Conservation (phyloP, 92 coral and sea anemone species). For the Epizoanthus stellaris region DNA sequence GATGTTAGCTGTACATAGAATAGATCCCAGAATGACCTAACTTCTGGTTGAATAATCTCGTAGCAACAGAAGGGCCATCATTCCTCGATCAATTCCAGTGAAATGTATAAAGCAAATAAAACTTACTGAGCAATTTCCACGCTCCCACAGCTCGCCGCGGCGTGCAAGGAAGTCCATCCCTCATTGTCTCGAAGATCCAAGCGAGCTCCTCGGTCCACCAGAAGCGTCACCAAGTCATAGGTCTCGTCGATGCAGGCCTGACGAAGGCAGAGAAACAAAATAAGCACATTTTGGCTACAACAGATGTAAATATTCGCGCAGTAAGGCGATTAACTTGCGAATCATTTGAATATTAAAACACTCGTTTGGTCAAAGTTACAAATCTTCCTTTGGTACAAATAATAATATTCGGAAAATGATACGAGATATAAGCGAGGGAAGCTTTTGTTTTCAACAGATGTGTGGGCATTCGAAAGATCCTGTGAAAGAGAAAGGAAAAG, state of each 20-base stretch:
- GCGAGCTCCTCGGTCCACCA: constrained; percentile 91
- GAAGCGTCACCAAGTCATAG: constrained; percentile 84
- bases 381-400: constrained; percentile 44
- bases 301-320: constrained; percentile 73
- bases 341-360: constrained; percentile 61
- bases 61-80: constrained; percentile 49
- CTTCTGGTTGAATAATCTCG: constrained; percentile 36
- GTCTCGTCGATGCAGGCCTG: constrained; percentile 99
- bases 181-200: constrained; percentile 96
- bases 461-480: background rate
- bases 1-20: constrained; percentile 58
- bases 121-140: constrained; percentile 99
- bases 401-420: constrained; percentile 39
- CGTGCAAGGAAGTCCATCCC: constrained; percentile 98
- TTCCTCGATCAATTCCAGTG: constrained; percentile 48
- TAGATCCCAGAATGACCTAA: constrained; percentile 42
- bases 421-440: constrained; percentile 30
- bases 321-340: constrained; percentile 61
- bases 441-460: constrained; percentile 23
- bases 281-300: constrained; percentile 56
- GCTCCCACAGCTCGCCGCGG: constrained; percentile 99
- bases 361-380: constrained; percentile 39
- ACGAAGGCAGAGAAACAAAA: constrained; percentile 45
- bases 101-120: constrained; percentile 60
- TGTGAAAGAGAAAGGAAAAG: constrained; percentile 32